Evolutionary conservation across 2,888 invertebrate genomes (phyloP).

Genomic region (Drosophila flavopinicola): DNA sequence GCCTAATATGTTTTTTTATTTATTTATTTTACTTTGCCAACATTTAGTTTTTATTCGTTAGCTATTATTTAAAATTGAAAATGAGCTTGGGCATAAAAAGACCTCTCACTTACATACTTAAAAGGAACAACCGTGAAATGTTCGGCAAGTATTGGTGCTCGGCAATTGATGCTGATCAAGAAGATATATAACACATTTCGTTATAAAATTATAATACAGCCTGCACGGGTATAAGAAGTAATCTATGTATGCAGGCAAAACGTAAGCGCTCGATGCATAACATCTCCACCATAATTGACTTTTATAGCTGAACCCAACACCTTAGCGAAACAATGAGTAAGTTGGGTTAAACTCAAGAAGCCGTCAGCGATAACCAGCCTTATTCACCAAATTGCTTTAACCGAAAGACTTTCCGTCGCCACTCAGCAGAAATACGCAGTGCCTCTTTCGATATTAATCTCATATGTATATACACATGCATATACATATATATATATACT

Average conservation of each 20-base stretch:
- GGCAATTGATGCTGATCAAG: too few relatives aligned
- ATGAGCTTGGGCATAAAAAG: too few relatives aligned
- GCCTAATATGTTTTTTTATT: too few relatives aligned
- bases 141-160: too few relatives aligned
- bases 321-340: conserved; percentile 64
- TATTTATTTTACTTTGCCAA: too few relatives aligned
- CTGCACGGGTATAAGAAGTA: conserved; percentile 7
- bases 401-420: conserved; percentile 79
- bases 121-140: too few relatives aligned
- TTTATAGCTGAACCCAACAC: conserved; percentile 78
- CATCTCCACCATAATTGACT: conserved; percentile 57
- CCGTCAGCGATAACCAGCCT: conserved; percentile 70
- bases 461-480: neutral
- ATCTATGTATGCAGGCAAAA: conserved; percentile 9
- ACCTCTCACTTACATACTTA: too few relatives aligned
- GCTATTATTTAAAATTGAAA: too few relatives aligned
- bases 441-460: conserved; percentile 4
- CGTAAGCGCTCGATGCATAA: conserved; percentile 37
- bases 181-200: neutral
- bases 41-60: too few relatives aligned
- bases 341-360: conserved; percentile 64
- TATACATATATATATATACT: conserved; percentile 7
- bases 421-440: conserved; percentile 47
- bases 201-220: conserved; percentile 4
- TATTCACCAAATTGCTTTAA: conserved; percentile 70